Conservation (phyloP, 2,888 invertebrate species). For the Neoascia interrupta region DNA sequence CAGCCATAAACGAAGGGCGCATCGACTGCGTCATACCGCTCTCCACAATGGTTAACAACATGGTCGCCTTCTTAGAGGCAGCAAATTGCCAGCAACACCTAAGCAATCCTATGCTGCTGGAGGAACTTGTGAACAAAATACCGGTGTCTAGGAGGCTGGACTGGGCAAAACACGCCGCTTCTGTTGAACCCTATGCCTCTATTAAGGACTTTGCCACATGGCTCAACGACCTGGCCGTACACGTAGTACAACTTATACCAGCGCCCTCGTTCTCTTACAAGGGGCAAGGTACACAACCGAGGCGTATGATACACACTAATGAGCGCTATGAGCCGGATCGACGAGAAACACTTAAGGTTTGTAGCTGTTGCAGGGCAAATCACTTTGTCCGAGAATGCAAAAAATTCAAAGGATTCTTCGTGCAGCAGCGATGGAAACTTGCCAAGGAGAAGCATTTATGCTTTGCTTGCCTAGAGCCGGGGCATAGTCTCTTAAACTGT, state of each 20-base stretch:
- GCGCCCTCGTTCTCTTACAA: neutral
- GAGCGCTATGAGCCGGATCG: neutral
- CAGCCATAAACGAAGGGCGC: neutral
- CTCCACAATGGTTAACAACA: neutral
- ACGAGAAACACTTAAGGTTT: neutral
- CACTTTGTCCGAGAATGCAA: neutral
- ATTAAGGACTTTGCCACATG: neutral
- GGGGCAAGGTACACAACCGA: neutral
- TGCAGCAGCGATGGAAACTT: neutral
- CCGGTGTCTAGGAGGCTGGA: conserved; percentile 24
- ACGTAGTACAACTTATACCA: neutral
- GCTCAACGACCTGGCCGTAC: neutral
- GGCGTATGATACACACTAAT: neutral
- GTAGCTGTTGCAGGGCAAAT: neutral
- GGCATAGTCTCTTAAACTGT: neutral
- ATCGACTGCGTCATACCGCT: neutral
- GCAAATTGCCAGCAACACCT: neutral
- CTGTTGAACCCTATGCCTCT: neutral
- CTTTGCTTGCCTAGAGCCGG: conserved; percentile 6
- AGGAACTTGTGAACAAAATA: conserved; percentile 8
- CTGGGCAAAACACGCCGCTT: neutral
- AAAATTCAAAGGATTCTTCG: neutral
- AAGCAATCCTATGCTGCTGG: neutral
- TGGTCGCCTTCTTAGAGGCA: neutral
- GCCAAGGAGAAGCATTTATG: conserved; percentile 4